Evolutionary conservation across 1,140 invertebrate genomes (phyloP).

Genomic region (Chironomus striatipennis): DNA sequence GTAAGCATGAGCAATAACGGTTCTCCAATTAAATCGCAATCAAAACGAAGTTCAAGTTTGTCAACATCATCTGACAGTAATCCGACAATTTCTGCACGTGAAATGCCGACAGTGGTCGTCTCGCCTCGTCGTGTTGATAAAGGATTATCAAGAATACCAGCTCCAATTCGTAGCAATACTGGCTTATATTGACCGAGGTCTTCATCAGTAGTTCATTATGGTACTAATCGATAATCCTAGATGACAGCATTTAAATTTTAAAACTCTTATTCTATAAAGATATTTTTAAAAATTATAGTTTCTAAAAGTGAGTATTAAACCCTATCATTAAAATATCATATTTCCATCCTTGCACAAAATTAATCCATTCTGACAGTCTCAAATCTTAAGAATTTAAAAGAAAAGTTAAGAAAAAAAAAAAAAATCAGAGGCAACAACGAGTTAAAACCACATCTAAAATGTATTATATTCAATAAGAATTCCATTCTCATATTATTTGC

Average conservation of each 20-base stretch:
- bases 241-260: conserved; percentile 3
- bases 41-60: conserved; percentile 37
- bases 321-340: not conserved
- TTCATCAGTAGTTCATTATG: not conserved
- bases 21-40: conserved; percentile 33
- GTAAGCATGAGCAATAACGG: conserved; percentile 32
- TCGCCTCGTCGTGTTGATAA: conserved; percentile 34
- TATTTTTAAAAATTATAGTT: not conserved
- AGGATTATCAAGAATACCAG: conserved; percentile 39
- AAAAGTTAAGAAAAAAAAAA: no score
- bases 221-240: not conserved
- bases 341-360: not conserved
- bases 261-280: not conserved
- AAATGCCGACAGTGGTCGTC: conserved; percentile 28
- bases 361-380: not conserved
- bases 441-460: not conserved
- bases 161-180: conserved; percentile 38
- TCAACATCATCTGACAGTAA: conserved; percentile 34
- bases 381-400: no score
- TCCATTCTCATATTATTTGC: not conserved
- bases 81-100: conserved; percentile 30
- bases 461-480: not conserved
- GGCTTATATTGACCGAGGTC: conserved; percentile 35
- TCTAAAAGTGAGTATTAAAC: not conserved
- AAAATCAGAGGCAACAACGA: not conserved